These are phyloP conservation scores for Camelus bactrianus DNA, from an alignment of 2,113 vertebrate species.

Conservation along the genomic window DNA sequence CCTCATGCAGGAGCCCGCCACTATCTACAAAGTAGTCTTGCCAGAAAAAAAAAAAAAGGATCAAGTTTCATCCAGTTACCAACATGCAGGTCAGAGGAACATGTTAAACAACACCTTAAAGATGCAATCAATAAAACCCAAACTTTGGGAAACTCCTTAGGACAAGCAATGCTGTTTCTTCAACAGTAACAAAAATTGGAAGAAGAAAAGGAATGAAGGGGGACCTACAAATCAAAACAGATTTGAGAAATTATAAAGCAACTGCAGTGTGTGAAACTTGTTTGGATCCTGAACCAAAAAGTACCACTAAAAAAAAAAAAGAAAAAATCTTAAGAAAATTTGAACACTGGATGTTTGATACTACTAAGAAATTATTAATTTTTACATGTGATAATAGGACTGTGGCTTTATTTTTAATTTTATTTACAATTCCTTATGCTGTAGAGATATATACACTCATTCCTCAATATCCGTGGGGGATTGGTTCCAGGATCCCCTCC, in stretches of 20 bases:
- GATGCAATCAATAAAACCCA: neutral
- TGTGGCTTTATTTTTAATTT: neutral
- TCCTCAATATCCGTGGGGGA: no score
- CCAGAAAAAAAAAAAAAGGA: neutral
- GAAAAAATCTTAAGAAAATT: neutral
- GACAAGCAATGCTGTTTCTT: neutral
- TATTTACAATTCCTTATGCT: neutral
- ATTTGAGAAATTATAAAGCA: neutral
- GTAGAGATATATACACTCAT: neutral
- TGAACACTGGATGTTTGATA: neutral
- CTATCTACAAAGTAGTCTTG: neutral
- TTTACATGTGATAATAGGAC: neutral
- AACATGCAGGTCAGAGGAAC: neutral
- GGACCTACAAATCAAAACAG: neutral
- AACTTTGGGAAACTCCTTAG: neutral
- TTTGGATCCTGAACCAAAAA: neutral
- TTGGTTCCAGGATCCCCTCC: no score
- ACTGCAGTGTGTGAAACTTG: neutral
- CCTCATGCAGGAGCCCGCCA: neutral
- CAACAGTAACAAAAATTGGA: neutral
- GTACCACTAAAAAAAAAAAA: neutral
- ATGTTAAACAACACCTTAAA: neutral
- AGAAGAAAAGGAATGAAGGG: neutral
- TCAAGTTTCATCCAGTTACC: neutral
- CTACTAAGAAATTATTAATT: neutral